Conservation (phyloP, 1,140 invertebrate genomes). For the Semibalanus balanoides region DNA sequence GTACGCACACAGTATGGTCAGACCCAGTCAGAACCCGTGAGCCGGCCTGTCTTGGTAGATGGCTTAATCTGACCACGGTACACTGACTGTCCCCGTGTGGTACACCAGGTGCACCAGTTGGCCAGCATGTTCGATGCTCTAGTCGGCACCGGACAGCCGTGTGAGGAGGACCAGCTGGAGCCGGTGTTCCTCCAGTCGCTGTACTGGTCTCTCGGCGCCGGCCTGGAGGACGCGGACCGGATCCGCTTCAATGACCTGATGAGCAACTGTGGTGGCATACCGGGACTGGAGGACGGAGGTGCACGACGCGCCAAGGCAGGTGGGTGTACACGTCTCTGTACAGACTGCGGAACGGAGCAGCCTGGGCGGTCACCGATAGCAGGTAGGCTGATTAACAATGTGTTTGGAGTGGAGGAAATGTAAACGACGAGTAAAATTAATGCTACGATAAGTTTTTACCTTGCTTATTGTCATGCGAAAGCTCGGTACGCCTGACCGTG, state of each 20-base stretch:
- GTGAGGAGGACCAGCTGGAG: constrained; percentile 35
- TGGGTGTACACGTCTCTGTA: neutral
- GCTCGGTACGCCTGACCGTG: neutral
- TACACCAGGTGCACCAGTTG: neutral
- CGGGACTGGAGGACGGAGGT: neutral
- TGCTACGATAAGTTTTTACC: too few relatives aligned
- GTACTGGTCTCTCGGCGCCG: constrained; percentile 69
- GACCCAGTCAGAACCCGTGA: too few relatives aligned
- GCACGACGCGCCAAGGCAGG: neutral
- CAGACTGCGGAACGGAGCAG: too few relatives aligned
- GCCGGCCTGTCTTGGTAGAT: too few relatives aligned
- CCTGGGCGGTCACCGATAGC: too few relatives aligned
- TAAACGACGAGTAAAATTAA: too few relatives aligned
- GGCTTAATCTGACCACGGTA: too few relatives aligned
- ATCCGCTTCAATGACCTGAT: constrained; percentile 60
- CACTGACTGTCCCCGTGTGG: too few relatives aligned
- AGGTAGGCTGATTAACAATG: too few relatives aligned
- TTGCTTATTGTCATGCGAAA: too few relatives aligned
- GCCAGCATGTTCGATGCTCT: neutral
- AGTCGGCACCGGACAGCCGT: neutral
- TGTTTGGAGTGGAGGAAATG: too few relatives aligned
- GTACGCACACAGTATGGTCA: too few relatives aligned
- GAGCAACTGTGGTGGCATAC: constrained; percentile 38
- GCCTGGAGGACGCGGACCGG: constrained; percentile 49
- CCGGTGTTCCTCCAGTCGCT: constrained; percentile 57